Conservation (phyloP, 2,113 vertebrate species). For the Xyliphius kryptos region DNA sequence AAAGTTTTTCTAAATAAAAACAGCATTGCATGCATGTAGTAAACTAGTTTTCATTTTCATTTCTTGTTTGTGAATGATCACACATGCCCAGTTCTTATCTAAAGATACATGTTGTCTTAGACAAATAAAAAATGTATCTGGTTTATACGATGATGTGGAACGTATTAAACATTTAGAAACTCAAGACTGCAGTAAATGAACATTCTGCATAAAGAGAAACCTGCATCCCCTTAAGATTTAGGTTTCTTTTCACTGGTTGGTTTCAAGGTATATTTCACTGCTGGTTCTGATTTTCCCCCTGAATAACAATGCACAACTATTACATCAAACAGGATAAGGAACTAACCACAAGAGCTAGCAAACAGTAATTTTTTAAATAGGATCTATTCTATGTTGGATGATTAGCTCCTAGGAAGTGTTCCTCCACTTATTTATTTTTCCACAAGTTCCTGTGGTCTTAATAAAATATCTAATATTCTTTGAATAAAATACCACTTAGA, state of each 20-base stretch:
- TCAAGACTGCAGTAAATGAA: not conserved
- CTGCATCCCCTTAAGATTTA: conserved; percentile 29
- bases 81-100: no score
- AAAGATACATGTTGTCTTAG: no score
- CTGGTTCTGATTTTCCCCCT: conserved; percentile 64
- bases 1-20: no score
- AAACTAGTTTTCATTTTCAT: no score
- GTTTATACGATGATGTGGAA: no score
- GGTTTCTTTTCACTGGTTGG: conserved; percentile 38
- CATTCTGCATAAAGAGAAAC: not conserved
- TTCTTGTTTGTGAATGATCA: no score
- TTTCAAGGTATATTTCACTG: conserved; percentile 51
- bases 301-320: conserved; percentile 59
- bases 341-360: conserved; percentile 50
- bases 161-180: not conserved
- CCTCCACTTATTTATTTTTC: no score
- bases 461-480: no score
- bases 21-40: no score
- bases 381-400: conserved; percentile 48
- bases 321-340: conserved; percentile 43
- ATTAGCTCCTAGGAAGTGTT: conserved; percentile 50
- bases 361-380: conserved; percentile 52
- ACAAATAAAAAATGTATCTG: no score
- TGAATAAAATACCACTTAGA: no score
- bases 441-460: no score